A percentile compares a stretch with the other conserved stretches of the same genome.
Evolutionary conservation across 2,797 vertebrate species (phyloP).

Genomic region (Poecilia velifera): DNA sequence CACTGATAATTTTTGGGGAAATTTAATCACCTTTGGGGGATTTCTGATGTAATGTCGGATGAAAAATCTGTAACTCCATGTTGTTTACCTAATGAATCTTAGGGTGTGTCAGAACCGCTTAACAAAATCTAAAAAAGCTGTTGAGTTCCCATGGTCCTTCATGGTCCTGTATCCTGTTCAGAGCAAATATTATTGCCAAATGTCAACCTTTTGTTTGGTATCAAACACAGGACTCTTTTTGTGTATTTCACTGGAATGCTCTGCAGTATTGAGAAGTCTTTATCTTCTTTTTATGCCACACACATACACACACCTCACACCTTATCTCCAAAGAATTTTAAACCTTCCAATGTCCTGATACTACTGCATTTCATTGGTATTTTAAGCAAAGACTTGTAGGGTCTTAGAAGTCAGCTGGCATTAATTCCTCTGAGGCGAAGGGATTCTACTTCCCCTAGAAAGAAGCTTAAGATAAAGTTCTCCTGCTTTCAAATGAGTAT

Average conservation of each 20-base stretch:
- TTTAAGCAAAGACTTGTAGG: constrained; percentile 77
- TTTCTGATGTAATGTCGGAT: constrained; percentile 23
- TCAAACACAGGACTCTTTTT: constrained; percentile 40
- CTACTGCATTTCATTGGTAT: constrained; percentile 75
- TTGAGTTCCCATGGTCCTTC: background rate
- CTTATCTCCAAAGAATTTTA: constrained; percentile 75
- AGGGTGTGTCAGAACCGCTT: background rate
- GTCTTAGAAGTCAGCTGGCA: constrained; percentile 80
- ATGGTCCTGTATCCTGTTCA: background rate
- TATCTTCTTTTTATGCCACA: constrained; percentile 61
- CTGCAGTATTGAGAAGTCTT: constrained; percentile 45
- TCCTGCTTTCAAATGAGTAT: constrained; percentile 58
- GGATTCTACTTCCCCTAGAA: constrained; percentile 68
- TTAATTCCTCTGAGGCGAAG: constrained; percentile 74
- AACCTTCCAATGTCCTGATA: constrained; percentile 69
- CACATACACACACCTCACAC: constrained; percentile 32
- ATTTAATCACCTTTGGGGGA: constrained; percentile 38
- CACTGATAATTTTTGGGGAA: constrained; percentile 38
- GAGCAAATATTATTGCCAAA: constrained; percentile 15
- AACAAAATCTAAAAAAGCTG: too few species aligned
- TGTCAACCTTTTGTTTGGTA: constrained; percentile 42
- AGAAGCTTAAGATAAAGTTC: constrained; percentile 73
- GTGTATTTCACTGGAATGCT: constrained; percentile 53
- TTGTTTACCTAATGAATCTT: constrained; percentile 27
- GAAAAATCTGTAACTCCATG: constrained; percentile 23